Base-by-base conservation (phyloP, 2,888 invertebrate genomes). In the Clistopyga incitator region DNA sequence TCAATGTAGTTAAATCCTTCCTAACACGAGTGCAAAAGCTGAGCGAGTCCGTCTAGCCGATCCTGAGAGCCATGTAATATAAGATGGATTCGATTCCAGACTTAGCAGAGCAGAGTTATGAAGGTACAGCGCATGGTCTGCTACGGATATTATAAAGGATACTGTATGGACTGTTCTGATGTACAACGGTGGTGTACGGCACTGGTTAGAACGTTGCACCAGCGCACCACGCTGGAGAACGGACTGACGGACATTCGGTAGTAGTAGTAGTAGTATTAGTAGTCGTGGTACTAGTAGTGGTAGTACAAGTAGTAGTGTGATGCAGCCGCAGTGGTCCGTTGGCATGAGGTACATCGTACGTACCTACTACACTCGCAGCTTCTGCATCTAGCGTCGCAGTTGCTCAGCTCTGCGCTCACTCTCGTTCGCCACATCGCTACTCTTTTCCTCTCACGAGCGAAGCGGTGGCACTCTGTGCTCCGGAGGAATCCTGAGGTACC, bases 251-350 rank as follows among this genome's bases (percentile, higher is more conserved):
- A 86, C 81, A 70, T 75, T 74, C 75, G 25, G 83, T 80, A 83
- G 76, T 83, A 18, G 83, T 79, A 71, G 64, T 71, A 76, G 79
- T 68, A 82, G 54, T 78, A 68, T 38, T 68, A 68, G 74, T 68
- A 47, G n/a, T n/a, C n/a, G 3, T 38, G 61, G 68, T 80, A 25
- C 71, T 81, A 68, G 72, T 80, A 67, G 25, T 61, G 67, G 79
- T 71, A 70, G 68, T 78, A 64, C 6, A 23, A 78, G 84, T 84
- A 85, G 90, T 89, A 89, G 90, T 90, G 89, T 89, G 89, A 90
- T 89, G 89, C 89, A 88, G 90, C 82, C 84, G 82, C 86, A 78
- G 82, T 81, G 86, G 79, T 85, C 81, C 84, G 83, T 83, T 76
- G 82, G 81, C 80, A 68, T 59, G 78, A 64, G 42, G 78, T 71